Conservation (phyloP, 2,888 invertebrate species). For the Panopea generosa region DNA sequence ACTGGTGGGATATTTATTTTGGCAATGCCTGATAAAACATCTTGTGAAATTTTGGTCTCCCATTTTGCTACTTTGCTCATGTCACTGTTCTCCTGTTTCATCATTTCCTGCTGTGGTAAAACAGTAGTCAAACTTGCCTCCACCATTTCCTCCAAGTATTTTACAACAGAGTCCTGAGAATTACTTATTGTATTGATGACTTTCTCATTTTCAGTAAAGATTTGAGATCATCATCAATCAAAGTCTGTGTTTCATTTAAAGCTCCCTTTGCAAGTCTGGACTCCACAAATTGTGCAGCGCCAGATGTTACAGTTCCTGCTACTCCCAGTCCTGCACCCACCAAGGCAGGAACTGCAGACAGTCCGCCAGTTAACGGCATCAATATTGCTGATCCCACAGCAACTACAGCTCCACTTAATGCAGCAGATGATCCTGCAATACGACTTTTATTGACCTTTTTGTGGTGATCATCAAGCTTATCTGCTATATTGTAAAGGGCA, state of each 20-base stretch:
- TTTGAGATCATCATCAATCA: constrained; percentile 16
- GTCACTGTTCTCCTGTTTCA: no score
- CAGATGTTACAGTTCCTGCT: constrained; percentile 1
- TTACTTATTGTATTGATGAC: neutral
- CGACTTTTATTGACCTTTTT: neutral
- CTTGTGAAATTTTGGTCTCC: neutral
- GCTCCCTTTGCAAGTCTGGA: neutral
- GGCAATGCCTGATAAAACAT: no score
- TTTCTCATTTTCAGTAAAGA: constrained; percentile 1
- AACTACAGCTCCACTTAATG: constrained; percentile 8
- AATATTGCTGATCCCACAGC: constrained; percentile 9
- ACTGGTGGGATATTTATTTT: no score
- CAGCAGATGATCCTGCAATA: neutral
- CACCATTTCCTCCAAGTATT: constrained; percentile 3
- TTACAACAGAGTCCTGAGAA: neutral
- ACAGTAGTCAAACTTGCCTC: neutral
- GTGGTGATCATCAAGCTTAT: constrained; percentile 2
- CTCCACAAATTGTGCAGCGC: constrained; percentile 6
- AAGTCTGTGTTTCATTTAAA: constrained; percentile 1
- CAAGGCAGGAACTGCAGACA: constrained; percentile 11
- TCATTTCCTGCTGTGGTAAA: no score
- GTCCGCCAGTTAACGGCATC: constrained; percentile 17
- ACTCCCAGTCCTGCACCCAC: neutral
- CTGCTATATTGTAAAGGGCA: neutral
- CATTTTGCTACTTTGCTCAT: neutral